Conservation (phyloP, 1,140 invertebrate genomes). For the Saccostrea cuccullata region DNA sequence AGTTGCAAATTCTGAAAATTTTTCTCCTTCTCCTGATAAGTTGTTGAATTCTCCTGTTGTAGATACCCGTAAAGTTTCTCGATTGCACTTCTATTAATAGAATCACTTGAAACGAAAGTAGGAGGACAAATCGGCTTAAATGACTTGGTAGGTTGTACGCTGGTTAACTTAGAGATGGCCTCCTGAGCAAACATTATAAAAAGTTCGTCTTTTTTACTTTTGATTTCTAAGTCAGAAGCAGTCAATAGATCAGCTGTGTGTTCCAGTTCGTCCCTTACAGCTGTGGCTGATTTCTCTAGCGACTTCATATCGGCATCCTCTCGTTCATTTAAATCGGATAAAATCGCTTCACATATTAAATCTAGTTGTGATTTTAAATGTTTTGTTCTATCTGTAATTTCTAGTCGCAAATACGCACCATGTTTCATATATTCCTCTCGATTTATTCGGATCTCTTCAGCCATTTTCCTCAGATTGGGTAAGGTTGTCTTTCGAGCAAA, state of each 20-base stretch:
- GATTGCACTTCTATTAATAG: not conserved
- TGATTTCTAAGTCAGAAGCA: not conserved
- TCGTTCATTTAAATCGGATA: not conserved
- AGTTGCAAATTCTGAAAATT: not conserved
- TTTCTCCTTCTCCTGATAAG: not conserved
- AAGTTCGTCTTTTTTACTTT: not conserved
- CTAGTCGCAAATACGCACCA: not conserved
- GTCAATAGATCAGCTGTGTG: not conserved
- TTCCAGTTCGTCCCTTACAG: not conserved
- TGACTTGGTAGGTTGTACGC: not conserved
- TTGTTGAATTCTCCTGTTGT: not conserved
- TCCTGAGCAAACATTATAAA: not conserved
- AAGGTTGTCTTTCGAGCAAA: not conserved
- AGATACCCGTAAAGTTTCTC: conserved; percentile 17
- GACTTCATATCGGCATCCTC: not conserved
- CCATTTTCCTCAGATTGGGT: no score
- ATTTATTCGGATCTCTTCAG: not conserved
- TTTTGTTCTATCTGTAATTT: conserved; percentile 25
- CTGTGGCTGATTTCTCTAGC: not conserved
- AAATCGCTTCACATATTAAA: not conserved
- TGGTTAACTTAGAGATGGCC: not conserved
- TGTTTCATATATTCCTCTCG: conserved; percentile 1
- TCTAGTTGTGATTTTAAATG: not conserved
- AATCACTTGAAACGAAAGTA: conserved; percentile 5
- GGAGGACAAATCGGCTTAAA: conserved; percentile 15